phyloP scores from a whole-genome alignment of 1,140 invertebrate genomes.

The Drosophila auraria region DNA sequence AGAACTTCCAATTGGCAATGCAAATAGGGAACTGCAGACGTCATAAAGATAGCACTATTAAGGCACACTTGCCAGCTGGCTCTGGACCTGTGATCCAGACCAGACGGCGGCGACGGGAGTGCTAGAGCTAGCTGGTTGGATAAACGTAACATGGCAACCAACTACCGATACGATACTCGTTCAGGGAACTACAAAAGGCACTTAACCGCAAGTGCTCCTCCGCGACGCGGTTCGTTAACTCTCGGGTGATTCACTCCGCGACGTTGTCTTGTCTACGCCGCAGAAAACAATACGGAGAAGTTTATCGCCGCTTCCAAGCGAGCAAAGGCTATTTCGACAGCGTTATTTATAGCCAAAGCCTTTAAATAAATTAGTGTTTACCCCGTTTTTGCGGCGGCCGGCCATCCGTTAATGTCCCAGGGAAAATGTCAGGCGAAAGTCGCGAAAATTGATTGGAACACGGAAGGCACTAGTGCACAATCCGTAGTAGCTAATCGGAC shows the following conservation, averaged over 20 bases:
- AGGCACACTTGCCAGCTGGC: constrained; percentile 37
- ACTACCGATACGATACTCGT: constrained; percentile 1
- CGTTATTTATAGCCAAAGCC: constrained; percentile 47
- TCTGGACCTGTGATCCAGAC: constrained; percentile 23
- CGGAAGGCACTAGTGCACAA: constrained; percentile 31
- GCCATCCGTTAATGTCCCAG: constrained; percentile 25
- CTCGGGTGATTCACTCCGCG: constrained; percentile 33
- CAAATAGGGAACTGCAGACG: constrained; percentile 58
- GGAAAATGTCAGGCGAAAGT: constrained; percentile 47
- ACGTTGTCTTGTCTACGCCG: constrained; percentile 49
- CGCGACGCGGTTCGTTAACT: constrained; percentile 45
- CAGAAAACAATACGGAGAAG: constrained; percentile 49
- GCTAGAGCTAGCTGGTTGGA: constrained; percentile 12
- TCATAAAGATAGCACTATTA: constrained; percentile 53
- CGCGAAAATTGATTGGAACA: constrained; percentile 44
- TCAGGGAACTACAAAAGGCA: constrained; percentile 30
- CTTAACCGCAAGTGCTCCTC: constrained; percentile 33
- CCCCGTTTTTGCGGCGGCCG: constrained; percentile 13
- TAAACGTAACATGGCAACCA: background rate
- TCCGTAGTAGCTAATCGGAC: constrained; percentile 25
- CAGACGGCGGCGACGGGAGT: constrained; percentile 25
- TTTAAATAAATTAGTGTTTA: constrained; percentile 50
- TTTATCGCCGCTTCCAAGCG: constrained; percentile 42
- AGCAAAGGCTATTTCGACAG: constrained; percentile 49
- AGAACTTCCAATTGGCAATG: constrained; percentile 7